phyloP scores from a whole-genome alignment of 2,797 vertebrate species.

The Trichosurus vulpecula region DNA sequence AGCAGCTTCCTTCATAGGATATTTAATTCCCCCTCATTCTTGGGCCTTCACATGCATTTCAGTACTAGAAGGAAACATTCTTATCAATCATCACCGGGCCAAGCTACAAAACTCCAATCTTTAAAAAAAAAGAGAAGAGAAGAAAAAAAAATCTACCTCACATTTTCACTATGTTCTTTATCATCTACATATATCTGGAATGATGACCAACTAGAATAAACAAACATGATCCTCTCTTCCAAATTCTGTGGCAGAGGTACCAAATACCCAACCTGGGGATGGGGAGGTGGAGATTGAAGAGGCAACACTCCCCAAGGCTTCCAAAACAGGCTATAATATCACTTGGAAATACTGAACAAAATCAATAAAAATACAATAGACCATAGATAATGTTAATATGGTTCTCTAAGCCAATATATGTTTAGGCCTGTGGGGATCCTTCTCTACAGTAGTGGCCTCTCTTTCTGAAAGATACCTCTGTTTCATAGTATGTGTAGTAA shows the following conservation, averaged over 20 bases:
- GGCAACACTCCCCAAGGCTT: background rate
- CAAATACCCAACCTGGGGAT: background rate
- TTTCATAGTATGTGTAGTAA: no score
- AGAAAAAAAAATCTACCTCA: background rate
- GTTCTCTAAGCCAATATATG: background rate
- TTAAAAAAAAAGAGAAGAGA: background rate
- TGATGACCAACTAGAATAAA: background rate
- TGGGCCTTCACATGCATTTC: conserved; percentile 23
- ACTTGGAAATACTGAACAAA: background rate
- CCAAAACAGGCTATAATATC: background rate
- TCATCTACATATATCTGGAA: conserved; percentile 29
- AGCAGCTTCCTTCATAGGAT: conserved; percentile 75
- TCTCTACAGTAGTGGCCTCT: background rate
- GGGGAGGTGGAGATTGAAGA: background rate
- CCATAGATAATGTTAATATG: background rate
- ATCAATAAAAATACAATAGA: background rate
- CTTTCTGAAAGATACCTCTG: no score
- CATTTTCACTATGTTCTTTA: background rate
- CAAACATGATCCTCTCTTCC: background rate
- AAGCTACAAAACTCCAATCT: background rate
- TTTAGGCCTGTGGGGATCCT: background rate
- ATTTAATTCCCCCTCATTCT: conserved; percentile 65
- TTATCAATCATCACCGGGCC: conserved; percentile 24
- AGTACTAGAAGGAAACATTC: conserved; percentile 29
- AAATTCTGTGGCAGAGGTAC: background rate